phyloP scores from a whole-genome alignment of 2,888 invertebrate genomes.

The Exephanes ischioxanthus region DNA sequence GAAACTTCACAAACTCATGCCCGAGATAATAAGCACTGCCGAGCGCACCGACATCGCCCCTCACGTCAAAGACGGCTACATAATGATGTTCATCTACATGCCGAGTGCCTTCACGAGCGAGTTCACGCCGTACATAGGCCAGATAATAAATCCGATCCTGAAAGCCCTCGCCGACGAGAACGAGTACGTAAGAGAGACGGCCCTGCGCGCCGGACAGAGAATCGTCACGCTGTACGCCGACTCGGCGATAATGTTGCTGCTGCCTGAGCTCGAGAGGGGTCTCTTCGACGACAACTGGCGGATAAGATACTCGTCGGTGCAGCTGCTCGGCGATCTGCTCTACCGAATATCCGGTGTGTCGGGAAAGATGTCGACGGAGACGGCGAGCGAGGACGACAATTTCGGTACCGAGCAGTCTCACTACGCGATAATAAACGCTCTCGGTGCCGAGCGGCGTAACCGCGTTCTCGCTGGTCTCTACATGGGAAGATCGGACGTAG shows the following conservation, averaged over 20 bases:
- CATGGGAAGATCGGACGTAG: slow-evolving; percentile 98
- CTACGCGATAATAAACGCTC: slow-evolving; percentile 93
- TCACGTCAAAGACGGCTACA: slow-evolving; percentile 99
- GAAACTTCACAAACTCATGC: slow-evolving; percentile 98
- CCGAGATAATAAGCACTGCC: slow-evolving; percentile 97
- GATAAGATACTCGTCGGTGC: slow-evolving; percentile 96
- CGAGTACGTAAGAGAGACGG: slow-evolving; percentile 99
- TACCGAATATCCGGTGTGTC: slow-evolving; percentile 99
- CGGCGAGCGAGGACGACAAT: slow-evolving; percentile 99
- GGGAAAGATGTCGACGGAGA: slow-evolving; percentile 99
- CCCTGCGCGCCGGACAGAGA: slow-evolving; percentile 97
- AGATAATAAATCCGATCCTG: slow-evolving; percentile 98
- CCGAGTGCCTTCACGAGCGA: slow-evolving; percentile 98
- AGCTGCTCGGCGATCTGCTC: slow-evolving; percentile 96
- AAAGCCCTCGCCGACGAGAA: slow-evolving; percentile 99
- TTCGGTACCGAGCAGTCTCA: slow-evolving; percentile 99
- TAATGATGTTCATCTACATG: slow-evolving; percentile 99
- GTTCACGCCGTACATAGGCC: slow-evolving; percentile 98
- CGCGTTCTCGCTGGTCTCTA: slow-evolving; percentile 97
- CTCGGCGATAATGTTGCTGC: slow-evolving; percentile 95
- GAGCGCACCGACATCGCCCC: slow-evolving; percentile 97
- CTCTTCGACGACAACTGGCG: slow-evolving; percentile 99
- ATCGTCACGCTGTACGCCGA: slow-evolving; percentile 99
- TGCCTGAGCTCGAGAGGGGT: slow-evolving; percentile 97
- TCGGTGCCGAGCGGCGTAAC: slow-evolving; percentile 96